Evolutionary conservation across 2,113 vertebrate genomes (phyloP), one percentile per base, ranked within the genome.

Genomic region (Gorsachius goisagi): DNA sequence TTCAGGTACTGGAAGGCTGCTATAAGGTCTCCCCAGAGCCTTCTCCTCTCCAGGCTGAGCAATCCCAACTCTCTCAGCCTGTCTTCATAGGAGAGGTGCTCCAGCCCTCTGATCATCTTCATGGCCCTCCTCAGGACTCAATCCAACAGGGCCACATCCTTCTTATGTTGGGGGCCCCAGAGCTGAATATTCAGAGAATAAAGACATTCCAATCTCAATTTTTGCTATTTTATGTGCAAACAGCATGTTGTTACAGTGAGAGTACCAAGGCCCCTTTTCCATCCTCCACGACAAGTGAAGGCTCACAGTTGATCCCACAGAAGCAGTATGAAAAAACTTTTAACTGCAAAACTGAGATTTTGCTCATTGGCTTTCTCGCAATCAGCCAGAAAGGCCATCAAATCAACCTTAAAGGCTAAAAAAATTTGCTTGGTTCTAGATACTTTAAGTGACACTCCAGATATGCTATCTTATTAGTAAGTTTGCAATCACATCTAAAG

Each of bases 381-480:
- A 16, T 7, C 9, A 91, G 33, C 2, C n/a, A 81, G 14, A 32
- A 90, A 85, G 3, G 23, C 5, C 28, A 80, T 32, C 18, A 47
- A 84, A 55, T 23, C 9, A 45, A 49, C n/a, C 16, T 35, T 41
- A 44, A n/a, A 82, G 9, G 39, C 12, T 60, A 3, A 59, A 66
- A 60, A 84, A 32, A 37, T 3, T 9, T 50, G 11, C 20, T 59
- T 28, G 22, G 20, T 35, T 73, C 66, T 9, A 67, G 35, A 2
- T 32, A 53, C 77, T 11, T 37, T 14, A 20, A 73, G 27, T 28
- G 41, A 64, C 26, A 49, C 64, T 81, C 35, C 2, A 32, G n/a
- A 69, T 13, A 22, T 0, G 2, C 21, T 11, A 14, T 18, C 37
- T n/a, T 44, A 41, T 64, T 15, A 60, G 2, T 8, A 12, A 49